Base-by-base conservation (phyloP, 2,888 invertebrate genomes). In the Tenodera sinensis region DNA sequence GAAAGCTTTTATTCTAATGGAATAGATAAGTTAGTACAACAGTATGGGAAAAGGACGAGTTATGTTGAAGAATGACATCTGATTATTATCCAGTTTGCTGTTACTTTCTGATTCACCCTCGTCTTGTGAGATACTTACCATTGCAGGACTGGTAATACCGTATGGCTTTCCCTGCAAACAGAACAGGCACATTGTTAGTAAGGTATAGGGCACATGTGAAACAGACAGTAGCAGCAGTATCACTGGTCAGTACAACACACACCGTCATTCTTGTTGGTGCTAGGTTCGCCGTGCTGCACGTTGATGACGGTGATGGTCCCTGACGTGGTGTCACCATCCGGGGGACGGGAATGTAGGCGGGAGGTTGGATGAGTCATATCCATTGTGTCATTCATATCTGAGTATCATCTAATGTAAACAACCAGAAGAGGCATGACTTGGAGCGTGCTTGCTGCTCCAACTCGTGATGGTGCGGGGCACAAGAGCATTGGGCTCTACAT, bases 251-350 rank as follows among this genome's bases (percentile, higher is more conserved):
- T 28, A 8, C 8, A 8, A 25, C 12, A 84, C 88, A 81, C 54
- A 88, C 88, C 88, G 8, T 88, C 85, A 34, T 82, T 34, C 8
- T 82, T 83, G 28, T 89, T 47, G 28, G 71, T 71, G n/a, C 14
- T 54, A 14, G 84, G 88, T 27, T 88, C 84, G n/a, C 84, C 89
- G 25, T 89, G 89, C 25, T 89, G 86, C 28, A 91, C 91, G 83
- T 84, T 91, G 89, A 91, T 91, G 83, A 91, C 91, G 30, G 91
- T 91, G 71, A 91, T 90, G 83, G 91, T 85, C 54, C 91, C 91
- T 20, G 95, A 92, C 95, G 92, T 71, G 25, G 54, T 71, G 0
- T 71, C 54, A 71, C 54, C 54, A 71, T 71, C 28, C 84, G 83
- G 71, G 83, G 83, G 83, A 88, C 47, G 28, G 88, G 47, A 28